Evolutionary conservation across 2,113 vertebrate genomes (phyloP), one percentile per base, ranked within the genome.

Genomic region (Oryzias celebensis): DNA sequence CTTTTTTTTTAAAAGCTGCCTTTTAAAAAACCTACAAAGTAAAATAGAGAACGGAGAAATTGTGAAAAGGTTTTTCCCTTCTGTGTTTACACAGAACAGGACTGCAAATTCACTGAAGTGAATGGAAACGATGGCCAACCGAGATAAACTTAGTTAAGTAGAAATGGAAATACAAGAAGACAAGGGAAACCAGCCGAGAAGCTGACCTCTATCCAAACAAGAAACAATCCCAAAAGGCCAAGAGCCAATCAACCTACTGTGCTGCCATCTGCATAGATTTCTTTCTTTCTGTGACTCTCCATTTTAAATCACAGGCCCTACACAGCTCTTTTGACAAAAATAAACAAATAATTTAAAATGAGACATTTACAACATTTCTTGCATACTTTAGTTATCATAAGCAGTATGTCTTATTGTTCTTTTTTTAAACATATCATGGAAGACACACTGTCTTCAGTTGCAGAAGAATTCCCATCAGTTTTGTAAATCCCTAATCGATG

Each of bases 241-340:
- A 76, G 58, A 74, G 89, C 87, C 90, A 89, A 67, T 65, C 68
- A 77, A 76, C 89, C 88, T 67, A 90, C 91, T 90, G 91, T 75
- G 91, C 88, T 52, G 80, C 92, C 89, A 91, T 92, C 89, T 92
- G 91, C 68, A 79, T 68, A 65, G 49, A 81, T 52, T 81, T 74
- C 74, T 78, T 62, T 77, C 55, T 51, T 52, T 61, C 18, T 60
- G 53, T 75, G 52, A 70, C 17, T 41, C 46, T 36, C 44, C 23
- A 48, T 22, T 65, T 63, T 41, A 44, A 55, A 68, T 62, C 60
- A 58, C 60, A 56, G 14, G 36, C 16, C 31, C 42, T 8, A 61
- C 63, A 79, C 12, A 17, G 48, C 49, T 54, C 26, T 47, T 73
- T 70, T 28, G 42, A 59, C 45, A 69, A 73, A 57, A 72, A 58